Conservation (phyloP, 2,113 vertebrate genomes). For the Machaerirhynchus nigripectus region DNA sequence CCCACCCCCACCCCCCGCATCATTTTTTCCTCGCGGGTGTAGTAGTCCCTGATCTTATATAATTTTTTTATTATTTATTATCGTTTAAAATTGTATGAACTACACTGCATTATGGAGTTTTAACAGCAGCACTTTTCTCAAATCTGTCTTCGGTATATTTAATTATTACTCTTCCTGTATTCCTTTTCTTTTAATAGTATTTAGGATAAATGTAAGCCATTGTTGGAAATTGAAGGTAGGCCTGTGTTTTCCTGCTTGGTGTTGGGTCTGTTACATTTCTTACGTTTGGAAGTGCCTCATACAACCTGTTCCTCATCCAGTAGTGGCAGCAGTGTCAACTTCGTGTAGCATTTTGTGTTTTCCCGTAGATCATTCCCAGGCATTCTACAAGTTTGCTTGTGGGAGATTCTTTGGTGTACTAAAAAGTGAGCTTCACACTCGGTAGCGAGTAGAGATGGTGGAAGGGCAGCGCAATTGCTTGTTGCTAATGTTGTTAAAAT, state of each 20-base stretch:
- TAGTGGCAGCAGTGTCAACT: accelerated
- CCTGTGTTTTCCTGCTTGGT: accelerated
- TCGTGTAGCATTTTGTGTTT: neutral
- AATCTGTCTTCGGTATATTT: accelerated
- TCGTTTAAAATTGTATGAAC: accelerated
- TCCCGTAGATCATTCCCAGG: accelerated
- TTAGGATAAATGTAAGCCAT: accelerated
- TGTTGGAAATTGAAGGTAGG: accelerated
- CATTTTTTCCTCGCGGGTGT: accelerated
- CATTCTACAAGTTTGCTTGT: accelerated
- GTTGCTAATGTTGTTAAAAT: neutral
- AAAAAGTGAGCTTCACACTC: neutral
- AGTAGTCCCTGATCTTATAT: accelerated
- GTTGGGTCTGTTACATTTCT: accelerated
- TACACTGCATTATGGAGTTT: accelerated
- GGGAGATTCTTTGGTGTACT: neutral
- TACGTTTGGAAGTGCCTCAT: neutral
- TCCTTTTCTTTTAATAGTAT: neutral
- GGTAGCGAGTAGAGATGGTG: accelerated
- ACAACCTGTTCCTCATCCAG: accelerated
- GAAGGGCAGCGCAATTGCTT: accelerated
- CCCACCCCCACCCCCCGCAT: too few relatives aligned
- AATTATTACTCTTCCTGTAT: accelerated
- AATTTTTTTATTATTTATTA: accelerated
- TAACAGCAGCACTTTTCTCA: accelerated